Conservation (phyloP, 2,888 invertebrate genomes). For the Zhuqinia jingwanae region DNA sequence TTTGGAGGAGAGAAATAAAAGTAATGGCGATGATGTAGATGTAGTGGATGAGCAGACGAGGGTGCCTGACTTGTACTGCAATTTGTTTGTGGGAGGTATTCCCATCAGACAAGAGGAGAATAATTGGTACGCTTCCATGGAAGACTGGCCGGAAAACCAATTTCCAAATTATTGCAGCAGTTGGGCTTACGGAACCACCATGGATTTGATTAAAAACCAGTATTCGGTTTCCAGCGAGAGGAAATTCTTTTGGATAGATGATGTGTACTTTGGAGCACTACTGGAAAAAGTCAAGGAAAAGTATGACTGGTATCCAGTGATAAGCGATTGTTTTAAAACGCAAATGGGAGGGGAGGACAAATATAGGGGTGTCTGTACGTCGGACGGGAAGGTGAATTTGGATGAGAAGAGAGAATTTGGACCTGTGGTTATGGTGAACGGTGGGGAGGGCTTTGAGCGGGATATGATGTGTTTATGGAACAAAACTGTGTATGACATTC, state of each 20-base stretch:
- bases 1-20: not conserved
- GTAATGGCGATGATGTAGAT: not conserved
- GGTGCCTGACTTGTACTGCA: conserved; percentile 16
- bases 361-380: conserved; percentile 16
- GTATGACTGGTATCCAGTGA: not conserved
- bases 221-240: conserved; percentile 1
- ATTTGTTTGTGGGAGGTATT: not conserved
- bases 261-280: conserved; percentile 22
- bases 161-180: conserved; percentile 41
- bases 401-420: conserved; percentile 32
- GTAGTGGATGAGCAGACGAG: not conserved
- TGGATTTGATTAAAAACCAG: conserved; percentile 29
- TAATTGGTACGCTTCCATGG: not conserved
- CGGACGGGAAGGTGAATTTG: not conserved
- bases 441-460: conserved; percentile 7
- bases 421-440: conserved; percentile 26
- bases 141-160: conserved; percentile 26
- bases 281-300: not conserved
- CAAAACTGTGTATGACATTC: conserved; percentile 24
- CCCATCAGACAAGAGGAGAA: not conserved
- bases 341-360: not conserved
- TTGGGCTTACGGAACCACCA: conserved; percentile 34
- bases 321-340: not conserved
- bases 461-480: conserved; percentile 59
- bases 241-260: conserved; percentile 26